These are phyloP conservation scores for Elgaria multicarinata DNA, from an alignment of 2,113 vertebrate species.

Conservation along the genomic window DNA sequence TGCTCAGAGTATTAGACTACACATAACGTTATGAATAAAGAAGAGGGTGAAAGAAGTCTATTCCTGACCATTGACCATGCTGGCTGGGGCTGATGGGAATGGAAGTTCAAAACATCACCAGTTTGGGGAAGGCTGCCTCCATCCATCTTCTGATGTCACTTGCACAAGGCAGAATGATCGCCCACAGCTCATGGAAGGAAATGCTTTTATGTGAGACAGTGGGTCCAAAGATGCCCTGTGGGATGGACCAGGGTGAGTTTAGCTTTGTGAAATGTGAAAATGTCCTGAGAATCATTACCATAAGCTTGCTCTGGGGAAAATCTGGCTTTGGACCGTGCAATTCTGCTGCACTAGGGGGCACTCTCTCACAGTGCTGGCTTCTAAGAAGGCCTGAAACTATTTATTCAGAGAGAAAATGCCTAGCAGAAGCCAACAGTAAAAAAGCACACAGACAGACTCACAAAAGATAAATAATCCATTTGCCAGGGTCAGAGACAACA, in stretches of 20 bases:
- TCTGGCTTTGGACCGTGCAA: background rate
- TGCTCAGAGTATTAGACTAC: too few species aligned
- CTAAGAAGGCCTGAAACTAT: slow-evolving; percentile 9
- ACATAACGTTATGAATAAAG: too few species aligned
- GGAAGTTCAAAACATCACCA: too few species aligned
- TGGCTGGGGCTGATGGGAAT: too few species aligned
- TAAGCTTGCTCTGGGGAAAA: background rate
- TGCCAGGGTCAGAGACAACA: background rate
- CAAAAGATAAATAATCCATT: background rate
- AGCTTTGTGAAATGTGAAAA: background rate
- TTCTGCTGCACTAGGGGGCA: slow-evolving; percentile 64
- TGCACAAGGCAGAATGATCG: background rate
- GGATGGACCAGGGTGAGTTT: background rate
- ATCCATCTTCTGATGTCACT: background rate
- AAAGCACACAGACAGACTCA: background rate
- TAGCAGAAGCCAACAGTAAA: background rate
- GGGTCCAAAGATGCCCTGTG: background rate
- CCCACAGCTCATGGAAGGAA: background rate
- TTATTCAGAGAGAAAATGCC: background rate
- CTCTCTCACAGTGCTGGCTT: slow-evolving; percentile 36
- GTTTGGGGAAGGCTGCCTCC: background rate
- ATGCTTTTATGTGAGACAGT: background rate
- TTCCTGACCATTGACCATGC: too few species aligned
- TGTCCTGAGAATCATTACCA: background rate
- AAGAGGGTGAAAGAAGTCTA: too few species aligned